Evolutionary conservation across 2,888 invertebrate species (phyloP).

Genomic region (Stratiomys singularior): DNA sequence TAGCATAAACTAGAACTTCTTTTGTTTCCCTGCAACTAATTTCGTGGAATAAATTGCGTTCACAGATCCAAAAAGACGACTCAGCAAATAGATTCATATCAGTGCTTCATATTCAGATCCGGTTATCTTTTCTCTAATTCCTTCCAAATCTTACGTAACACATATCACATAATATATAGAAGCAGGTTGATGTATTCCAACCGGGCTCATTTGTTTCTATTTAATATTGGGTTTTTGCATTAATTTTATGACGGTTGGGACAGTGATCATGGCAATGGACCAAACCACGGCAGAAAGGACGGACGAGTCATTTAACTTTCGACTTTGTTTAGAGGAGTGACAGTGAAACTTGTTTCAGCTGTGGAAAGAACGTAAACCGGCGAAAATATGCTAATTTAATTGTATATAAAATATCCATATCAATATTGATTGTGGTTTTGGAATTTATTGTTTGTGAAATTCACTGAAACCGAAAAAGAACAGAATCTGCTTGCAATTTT

Average conservation of each 20-base stretch:
- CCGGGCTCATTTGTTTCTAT: neutral
- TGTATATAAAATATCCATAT: conserved; percentile 19
- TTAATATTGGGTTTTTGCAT: conserved; percentile 4
- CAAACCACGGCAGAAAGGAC: neutral
- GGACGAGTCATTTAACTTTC: conserved; percentile 31
- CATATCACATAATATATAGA: conserved; percentile 8
- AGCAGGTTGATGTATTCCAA: conserved; percentile 23
- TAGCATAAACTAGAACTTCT: no score
- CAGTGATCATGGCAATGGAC: neutral
- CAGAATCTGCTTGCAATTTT: neutral
- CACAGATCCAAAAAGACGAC: neutral
- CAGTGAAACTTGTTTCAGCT: neutral
- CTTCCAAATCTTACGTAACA: conserved; percentile 7
- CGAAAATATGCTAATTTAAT: conserved; percentile 1
- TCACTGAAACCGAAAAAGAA: neutral
- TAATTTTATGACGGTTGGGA: neutral
- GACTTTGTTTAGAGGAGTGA: neutral
- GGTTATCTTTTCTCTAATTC: conserved; percentile 27
- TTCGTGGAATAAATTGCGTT: no score
- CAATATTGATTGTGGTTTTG: neutral
- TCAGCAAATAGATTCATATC: neutral
- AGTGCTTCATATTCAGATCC: conserved; percentile 10
- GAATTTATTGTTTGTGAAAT: neutral
- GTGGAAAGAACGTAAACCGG: neutral
- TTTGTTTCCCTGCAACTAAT: no score